These are phyloP conservation scores for Danionella dracula DNA, from an alignment of 2,797 vertebrate genomes.

Conservation along the genomic window DNA sequence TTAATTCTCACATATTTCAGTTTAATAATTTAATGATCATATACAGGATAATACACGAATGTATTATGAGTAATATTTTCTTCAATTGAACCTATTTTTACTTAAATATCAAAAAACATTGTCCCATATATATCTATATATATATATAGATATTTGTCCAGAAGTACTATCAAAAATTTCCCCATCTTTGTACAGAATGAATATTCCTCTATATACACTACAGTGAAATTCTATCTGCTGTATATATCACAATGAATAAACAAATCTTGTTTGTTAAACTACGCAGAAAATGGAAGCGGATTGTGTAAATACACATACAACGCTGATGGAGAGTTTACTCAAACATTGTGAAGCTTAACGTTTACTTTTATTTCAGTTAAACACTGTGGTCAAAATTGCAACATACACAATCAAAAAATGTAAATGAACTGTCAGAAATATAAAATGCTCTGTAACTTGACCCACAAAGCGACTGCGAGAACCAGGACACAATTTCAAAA, in stretches of 20 bases:
- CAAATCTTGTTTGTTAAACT: conserved; percentile 18
- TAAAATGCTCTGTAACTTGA: conserved; percentile 20
- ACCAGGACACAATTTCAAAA: conserved; percentile 17
- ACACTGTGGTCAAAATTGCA: conserved; percentile 48
- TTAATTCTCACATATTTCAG: no score
- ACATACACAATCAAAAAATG: conserved; percentile 37
- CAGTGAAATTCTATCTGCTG: no score
- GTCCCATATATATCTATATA: no score
- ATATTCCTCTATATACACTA: no score
- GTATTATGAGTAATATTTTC: no score
- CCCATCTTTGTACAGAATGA: background rate
- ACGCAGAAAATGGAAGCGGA: conserved; percentile 49
- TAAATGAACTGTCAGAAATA: conserved; percentile 26
- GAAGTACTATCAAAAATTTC: no score
- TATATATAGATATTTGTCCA: no score
- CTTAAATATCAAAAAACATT: no score
- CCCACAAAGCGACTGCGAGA: conserved; percentile 25
- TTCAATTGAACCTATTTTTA: no score
- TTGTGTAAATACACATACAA: conserved; percentile 57
- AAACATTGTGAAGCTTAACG: conserved; percentile 35
- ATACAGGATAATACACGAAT: no score
- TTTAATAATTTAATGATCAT: no score
- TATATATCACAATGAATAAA: background rate
- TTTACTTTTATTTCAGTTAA: conserved; percentile 27
- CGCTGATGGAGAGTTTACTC: conserved; percentile 55